Evolutionary conservation across 2,888 invertebrate genomes (phyloP).

Genomic region (Epistrophe grossulariae): DNA sequence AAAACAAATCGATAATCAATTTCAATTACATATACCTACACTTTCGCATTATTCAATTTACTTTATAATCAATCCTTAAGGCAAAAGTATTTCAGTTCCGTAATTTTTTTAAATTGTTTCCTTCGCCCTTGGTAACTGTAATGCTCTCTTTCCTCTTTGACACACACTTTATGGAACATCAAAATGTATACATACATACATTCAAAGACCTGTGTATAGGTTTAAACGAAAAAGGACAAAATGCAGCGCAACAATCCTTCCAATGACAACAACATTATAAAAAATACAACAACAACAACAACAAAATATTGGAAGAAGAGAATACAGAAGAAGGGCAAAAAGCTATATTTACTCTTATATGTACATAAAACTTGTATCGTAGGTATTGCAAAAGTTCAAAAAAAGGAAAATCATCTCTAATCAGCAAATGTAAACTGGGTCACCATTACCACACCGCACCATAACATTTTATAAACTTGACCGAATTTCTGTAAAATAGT

Average conservation of each 20-base stretch:
- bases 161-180: slow-evolving; percentile 1
- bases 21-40: slow-evolving; percentile 14
- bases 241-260: slow-evolving; percentile 63
- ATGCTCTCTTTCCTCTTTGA: slow-evolving; percentile 2
- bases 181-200: not conserved
- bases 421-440: slow-evolving; percentile 63
- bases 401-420: slow-evolving; percentile 9
- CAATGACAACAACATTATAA: slow-evolving; percentile 21
- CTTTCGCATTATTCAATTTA: slow-evolving; percentile 22
- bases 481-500: slow-evolving; percentile 68
- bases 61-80: slow-evolving; percentile 13
- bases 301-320: slow-evolving; percentile 5
- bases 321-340: slow-evolving; percentile 11
- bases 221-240: slow-evolving; percentile 39
- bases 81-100: not conserved
- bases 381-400: slow-evolving; percentile 22
- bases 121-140: slow-evolving; percentile 8
- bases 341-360: not conserved
- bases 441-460: slow-evolving; percentile 34
- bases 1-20: slow-evolving; percentile 2
- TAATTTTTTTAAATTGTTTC: slow-evolving; percentile 13
- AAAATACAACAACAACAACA: slow-evolving; percentile 19
- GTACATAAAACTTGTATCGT: not conserved
- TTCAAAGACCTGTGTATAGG: not conserved
- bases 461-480: slow-evolving; percentile 73